These are phyloP conservation scores for Fratercula arctica DNA, from an alignment of 2,797 vertebrate species.

Conservation along the genomic window DNA sequence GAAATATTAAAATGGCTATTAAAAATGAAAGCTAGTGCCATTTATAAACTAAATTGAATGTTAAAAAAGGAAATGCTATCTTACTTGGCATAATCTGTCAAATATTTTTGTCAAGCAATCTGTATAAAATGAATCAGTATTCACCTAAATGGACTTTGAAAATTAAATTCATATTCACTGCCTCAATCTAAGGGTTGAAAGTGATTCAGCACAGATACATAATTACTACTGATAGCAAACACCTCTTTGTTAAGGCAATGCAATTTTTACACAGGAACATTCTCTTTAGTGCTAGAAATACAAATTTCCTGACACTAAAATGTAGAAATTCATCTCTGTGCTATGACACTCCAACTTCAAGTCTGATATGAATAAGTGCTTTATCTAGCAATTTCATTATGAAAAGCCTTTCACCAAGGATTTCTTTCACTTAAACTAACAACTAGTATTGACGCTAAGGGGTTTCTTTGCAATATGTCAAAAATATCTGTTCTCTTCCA, in stretches of 20 bases:
- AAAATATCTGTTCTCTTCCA: not conserved
- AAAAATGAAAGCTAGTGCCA: not conserved
- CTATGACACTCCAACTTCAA: not conserved
- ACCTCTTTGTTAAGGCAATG: not conserved
- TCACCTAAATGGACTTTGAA: not conserved
- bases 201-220: not conserved
- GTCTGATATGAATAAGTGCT: not conserved
- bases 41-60: not conserved
- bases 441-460: not conserved
- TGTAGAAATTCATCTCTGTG: not conserved
- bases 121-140: not conserved
- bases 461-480: not conserved
- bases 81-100: not conserved
- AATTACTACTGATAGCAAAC: not conserved
- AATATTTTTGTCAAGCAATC: not conserved
- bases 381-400: not conserved
- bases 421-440: not conserved
- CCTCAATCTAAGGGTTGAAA: not conserved
- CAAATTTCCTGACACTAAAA: not conserved
- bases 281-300: not conserved
- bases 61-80: not conserved
- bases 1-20: not conserved
- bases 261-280: not conserved
- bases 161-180: not conserved
- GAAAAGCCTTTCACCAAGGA: not conserved